Conservation (phyloP, 2,888 invertebrate species). For the Agrypnus murinus region DNA sequence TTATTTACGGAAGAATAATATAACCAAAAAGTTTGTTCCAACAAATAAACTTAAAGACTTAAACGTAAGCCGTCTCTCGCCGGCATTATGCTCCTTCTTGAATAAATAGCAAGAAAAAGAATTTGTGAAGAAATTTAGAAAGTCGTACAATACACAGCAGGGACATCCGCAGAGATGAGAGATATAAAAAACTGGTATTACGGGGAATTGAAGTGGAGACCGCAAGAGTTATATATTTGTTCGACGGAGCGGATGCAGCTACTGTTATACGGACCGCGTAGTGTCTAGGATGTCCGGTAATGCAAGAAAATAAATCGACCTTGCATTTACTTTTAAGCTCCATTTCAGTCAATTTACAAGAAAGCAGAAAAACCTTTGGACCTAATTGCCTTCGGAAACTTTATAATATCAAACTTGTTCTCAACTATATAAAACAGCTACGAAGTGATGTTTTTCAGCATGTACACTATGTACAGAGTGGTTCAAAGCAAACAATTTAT, state of each 20-base stretch:
- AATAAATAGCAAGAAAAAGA: slow-evolving; percentile 52
- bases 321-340: slow-evolving; percentile 39
- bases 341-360: slow-evolving; percentile 29
- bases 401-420: slow-evolving; percentile 12
- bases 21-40: slow-evolving; percentile 49
- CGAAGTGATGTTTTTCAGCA: slow-evolving; percentile 1
- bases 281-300: slow-evolving; percentile 46
- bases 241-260: slow-evolving; percentile 43
- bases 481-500: no score
- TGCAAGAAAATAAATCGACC: slow-evolving; percentile 45
- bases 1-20: slow-evolving; percentile 49
- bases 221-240: slow-evolving; percentile 51
- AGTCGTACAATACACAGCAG: slow-evolving; percentile 53
- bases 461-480: background rate
- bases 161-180: slow-evolving; percentile 51
- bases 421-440: background rate
- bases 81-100: slow-evolving; percentile 45
- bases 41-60: slow-evolving; percentile 49
- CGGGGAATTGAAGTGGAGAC: slow-evolving; percentile 51
- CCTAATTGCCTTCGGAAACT: slow-evolving; percentile 16
- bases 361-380: slow-evolving; percentile 3
- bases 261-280: slow-evolving; percentile 34
- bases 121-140: slow-evolving; percentile 52
- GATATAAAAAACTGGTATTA: slow-evolving; percentile 54
- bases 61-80: slow-evolving; percentile 45